These are phyloP conservation scores for Chelidonichthys spinosus DNA, from an alignment of 2,797 vertebrate species.

Conservation along the genomic window DNA sequence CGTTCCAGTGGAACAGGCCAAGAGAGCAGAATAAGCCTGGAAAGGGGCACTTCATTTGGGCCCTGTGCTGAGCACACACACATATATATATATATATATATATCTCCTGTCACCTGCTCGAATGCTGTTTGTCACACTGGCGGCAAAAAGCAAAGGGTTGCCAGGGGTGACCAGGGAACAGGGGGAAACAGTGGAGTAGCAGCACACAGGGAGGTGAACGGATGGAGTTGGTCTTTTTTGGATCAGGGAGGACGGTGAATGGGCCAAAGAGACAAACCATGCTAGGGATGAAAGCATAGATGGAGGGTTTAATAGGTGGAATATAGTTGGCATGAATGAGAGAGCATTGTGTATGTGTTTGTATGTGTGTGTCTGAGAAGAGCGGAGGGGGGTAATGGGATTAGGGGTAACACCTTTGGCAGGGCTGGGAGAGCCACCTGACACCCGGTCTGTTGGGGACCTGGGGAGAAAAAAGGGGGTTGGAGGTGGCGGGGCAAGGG, in stretches of 20 bases:
- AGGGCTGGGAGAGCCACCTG: conserved; percentile 82
- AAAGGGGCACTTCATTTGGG: conserved; percentile 58
- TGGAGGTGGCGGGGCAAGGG: conserved; percentile 69
- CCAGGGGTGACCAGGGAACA: conserved; percentile 54
- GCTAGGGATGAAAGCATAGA: conserved; percentile 67
- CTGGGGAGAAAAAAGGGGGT: conserved; percentile 66
- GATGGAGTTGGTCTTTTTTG: conserved; percentile 67
- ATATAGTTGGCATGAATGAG: conserved; percentile 69
- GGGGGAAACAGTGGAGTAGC: conserved; percentile 37
- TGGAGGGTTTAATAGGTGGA: conserved; percentile 70
- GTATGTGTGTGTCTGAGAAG: conserved; percentile 48
- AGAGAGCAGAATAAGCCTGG: conserved; percentile 32
- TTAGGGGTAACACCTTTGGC: conserved; percentile 86
- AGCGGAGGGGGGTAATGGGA: conserved; percentile 82
- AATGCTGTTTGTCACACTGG: conserved; percentile 32
- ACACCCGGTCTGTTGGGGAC: conserved; percentile 85
- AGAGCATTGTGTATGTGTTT: conserved; percentile 61
- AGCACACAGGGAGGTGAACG: conserved; percentile 63
- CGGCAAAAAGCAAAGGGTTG: conserved; percentile 55
- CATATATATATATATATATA: conserved; percentile 3
- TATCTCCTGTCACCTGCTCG: conserved; percentile 53
- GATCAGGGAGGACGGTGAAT: conserved; percentile 64
- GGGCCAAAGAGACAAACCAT: conserved; percentile 66
- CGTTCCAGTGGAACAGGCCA: conserved; percentile 45
- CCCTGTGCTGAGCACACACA: conserved; percentile 37